Evolutionary conservation across 2,797 vertebrate genomes (phyloP), one percentile per base, ranked within the genome.

Genomic region (Microcaecilia unicolor): DNA sequence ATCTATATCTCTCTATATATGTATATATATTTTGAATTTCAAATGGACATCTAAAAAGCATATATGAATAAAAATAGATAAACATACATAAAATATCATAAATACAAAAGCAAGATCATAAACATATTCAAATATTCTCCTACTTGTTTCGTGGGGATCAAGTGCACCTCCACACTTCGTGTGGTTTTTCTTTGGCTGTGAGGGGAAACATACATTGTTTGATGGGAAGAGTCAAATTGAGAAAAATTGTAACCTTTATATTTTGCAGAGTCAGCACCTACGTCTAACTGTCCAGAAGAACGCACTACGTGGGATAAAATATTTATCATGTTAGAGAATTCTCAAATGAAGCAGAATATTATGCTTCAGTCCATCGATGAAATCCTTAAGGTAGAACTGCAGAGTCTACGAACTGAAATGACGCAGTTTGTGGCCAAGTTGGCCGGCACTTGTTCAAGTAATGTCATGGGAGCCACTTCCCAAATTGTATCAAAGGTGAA

Each of bases 281-380:
- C 42, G 2, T 95, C 90, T 4, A 68, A 78, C 41, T 85, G 84
- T 42, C 51, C 81, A 36, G 35, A n/a, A 20, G 80, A 81, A 44
- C 72, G 62, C 44, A 8, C 68, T 5, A 84, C 86, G 48, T 98
- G 94, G 94, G 94, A 99, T 80, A 98, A 97, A 61, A 74, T 98
- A 29, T 96, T 99, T 72, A 85, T 82, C 29, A 93, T 96, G 93
- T 69, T 98, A 41, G 96, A 99, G 78, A 87, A 97, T 82, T 94
- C 92, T 0, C 92, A 98, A 70, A 98, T 97, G 96, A 86, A 89
- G 45, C 89, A 98, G 74, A 88, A 85, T 73, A 92, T 93, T 86
- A 68, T 99, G 67, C 83, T 97, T 55, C 88, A 97, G 61, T 79
- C 85, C 2, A 41, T 86, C 0, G 86, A 93, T 1, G 86, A 89